A percentile compares a stretch with the other conserved stretches of the same genome.
Conservation (phyloP, 2,797 vertebrate species). For the Arnoldichthys spilopterus region DNA sequence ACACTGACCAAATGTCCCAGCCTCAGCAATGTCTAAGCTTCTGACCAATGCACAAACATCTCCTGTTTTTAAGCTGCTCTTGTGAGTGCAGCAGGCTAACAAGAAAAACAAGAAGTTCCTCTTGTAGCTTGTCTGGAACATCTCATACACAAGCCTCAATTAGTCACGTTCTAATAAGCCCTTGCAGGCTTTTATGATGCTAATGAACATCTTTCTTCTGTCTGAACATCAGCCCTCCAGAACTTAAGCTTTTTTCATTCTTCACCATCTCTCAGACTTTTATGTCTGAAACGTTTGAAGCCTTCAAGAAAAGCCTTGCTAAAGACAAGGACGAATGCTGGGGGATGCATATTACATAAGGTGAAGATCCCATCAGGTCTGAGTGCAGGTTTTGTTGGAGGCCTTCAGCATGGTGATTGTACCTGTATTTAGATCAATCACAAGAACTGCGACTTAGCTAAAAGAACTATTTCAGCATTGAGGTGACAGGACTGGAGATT, state of each 20-base stretch:
- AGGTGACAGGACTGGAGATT: not conserved
- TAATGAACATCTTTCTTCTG: constrained; percentile 3
- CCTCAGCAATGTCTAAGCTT: no score
- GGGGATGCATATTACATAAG: constrained; percentile 29
- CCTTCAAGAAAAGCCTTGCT: not conserved
- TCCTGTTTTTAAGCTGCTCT: no score
- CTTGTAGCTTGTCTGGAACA: no score
- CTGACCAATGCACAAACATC: no score
- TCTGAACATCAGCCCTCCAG: no score
- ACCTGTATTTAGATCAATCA: constrained; percentile 27
- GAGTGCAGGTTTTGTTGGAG: not conserved
- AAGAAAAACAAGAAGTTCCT: no score
- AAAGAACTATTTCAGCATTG: not conserved
- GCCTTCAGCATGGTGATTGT: not conserved
- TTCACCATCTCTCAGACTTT: not conserved
- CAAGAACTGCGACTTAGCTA: not conserved
- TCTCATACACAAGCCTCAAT: not conserved
- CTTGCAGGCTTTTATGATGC: not conserved
- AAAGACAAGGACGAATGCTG: not conserved
- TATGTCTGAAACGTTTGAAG: constrained; percentile 23
- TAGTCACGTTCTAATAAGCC: not conserved
- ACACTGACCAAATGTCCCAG: no score
- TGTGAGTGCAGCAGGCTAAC: no score
- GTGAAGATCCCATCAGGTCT: not conserved
- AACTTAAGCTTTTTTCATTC: not conserved